Evolutionary conservation across 2,888 invertebrate species (phyloP).

Genomic region (Agrotis exclamationis): DNA sequence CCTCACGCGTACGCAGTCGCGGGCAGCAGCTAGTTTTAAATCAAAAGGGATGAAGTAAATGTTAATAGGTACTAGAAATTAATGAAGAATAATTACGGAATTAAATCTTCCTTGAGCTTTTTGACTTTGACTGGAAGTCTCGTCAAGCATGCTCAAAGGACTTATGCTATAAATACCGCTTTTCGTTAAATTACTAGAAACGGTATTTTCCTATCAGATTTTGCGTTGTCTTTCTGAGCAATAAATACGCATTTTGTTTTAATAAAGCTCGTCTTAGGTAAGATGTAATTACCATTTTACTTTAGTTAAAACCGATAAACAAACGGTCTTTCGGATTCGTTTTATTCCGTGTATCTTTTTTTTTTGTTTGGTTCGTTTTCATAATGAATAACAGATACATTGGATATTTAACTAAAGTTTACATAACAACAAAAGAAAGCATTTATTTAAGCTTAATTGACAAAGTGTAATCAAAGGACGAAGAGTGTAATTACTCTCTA

Average conservation of each 20-base stretch:
- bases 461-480: not conserved
- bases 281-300: not conserved
- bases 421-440: not conserved
- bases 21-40: constrained; percentile 20
- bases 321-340: not conserved
- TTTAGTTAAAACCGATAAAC: not conserved
- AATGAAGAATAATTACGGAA: constrained; percentile 52
- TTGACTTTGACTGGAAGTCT: constrained; percentile 38
- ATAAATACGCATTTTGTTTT: not conserved
- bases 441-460: constrained; percentile 9
- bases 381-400: too few species aligned
- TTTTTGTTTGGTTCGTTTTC: too few species aligned
- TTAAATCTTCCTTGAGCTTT: constrained; percentile 34
- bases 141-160: constrained; percentile 37
- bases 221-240: constrained; percentile 11
- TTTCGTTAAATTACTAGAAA: not conserved
- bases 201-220: not conserved
- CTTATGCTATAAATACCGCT: constrained; percentile 30
- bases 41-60: constrained; percentile 44
- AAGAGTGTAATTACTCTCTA: constrained; percentile 25
- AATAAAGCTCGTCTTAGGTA: not conserved
- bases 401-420: too few species aligned
- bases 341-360: not conserved
- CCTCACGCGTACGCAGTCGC: too few species aligned
- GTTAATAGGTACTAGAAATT: constrained; percentile 47